phyloP scores from a whole-genome alignment of 2,888 invertebrate species.

The Lysandra coridon region DNA sequence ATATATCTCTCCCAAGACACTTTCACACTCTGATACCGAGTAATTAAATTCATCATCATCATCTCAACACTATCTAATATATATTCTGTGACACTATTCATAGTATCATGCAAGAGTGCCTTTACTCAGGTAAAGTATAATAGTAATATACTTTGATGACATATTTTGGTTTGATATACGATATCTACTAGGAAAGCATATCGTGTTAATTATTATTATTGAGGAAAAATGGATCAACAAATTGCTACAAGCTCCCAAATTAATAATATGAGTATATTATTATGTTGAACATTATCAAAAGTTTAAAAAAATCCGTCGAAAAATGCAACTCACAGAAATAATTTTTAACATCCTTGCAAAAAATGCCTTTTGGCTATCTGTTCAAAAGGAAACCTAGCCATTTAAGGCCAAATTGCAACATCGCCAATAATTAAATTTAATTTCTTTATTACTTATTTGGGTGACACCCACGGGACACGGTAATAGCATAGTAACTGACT shows the following conservation, averaged over 20 bases:
- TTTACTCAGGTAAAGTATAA: too few species aligned
- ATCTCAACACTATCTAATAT: not conserved
- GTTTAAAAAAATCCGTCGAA: not conserved
- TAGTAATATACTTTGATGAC: too few species aligned
- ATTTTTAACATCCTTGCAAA: not conserved
- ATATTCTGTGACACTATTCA: too few species aligned
- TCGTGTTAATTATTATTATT: too few species aligned
- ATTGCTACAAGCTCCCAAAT: too few species aligned
- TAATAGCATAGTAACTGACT: not conserved
- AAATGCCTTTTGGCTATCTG: not conserved
- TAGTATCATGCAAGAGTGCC: too few species aligned
- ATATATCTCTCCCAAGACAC: not conserved
- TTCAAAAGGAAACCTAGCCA: not conserved
- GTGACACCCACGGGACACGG: not conserved
- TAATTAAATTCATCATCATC: not conserved
- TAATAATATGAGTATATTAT: too few species aligned
- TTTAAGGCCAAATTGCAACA: not conserved
- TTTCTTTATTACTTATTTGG: not conserved
- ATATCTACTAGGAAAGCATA: too few species aligned
- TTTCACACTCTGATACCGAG: not conserved
- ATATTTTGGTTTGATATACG: too few species aligned
- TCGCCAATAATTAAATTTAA: conserved; percentile 6
- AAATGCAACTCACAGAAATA: not conserved
- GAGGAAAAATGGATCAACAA: too few species aligned
- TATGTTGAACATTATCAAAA: too few species aligned